Evolutionary conservation across 2,888 invertebrate species (phyloP), one percentile per base, ranked within the genome.

Genomic region (Dryomyza anilis): DNA sequence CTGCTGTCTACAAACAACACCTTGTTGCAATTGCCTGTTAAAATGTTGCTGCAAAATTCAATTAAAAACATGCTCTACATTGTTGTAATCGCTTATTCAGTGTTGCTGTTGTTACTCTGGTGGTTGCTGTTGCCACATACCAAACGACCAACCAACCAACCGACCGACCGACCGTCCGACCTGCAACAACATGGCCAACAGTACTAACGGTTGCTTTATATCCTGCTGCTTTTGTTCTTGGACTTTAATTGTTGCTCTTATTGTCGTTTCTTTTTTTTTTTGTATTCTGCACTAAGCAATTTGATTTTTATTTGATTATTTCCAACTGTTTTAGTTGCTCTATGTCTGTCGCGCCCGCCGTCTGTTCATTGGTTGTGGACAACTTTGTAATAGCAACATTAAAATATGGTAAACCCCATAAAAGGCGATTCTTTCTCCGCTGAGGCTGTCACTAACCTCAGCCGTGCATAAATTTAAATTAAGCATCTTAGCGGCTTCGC

Each of bases 21-120:
- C 30, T n/a, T 33, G 23, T 61, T 61, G 52, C 61, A 61, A 50
- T 19, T 27, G 63, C 36, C 6, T 33, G 50, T 29, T 36, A 39
- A 52, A 45, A 58, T 53, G 50, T 75, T 76, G 76, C 74, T 73
- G 73, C 75, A 75, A 75, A 77, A 78, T 78, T 72, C 75, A 76
- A 78, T 77, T 77, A 77, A 76, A 76, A 39, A 23, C 57, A 29
- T 65, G 63, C 63, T 67, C 65, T 63, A 63, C 68, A 68, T 67
- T 69, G 67, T 67, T 63, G 66, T 46, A n/a, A n/a, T n/a, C 59
- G 33, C 19, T 63, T 46, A 3, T 4, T 43, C n/a, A n/a, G n/a
- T 36, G 19, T 33, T 36, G 52, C 23, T 56, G 48, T 53, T 58
- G 52, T 55, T 61, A 50, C n/a, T 12, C 21, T 60, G 53, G 57